Percentiles rank a stretch among this genome's conserved stretches.
phyloP scores from a whole-genome alignment of 2,888 invertebrate species.

The Clistopyga incitator region DNA sequence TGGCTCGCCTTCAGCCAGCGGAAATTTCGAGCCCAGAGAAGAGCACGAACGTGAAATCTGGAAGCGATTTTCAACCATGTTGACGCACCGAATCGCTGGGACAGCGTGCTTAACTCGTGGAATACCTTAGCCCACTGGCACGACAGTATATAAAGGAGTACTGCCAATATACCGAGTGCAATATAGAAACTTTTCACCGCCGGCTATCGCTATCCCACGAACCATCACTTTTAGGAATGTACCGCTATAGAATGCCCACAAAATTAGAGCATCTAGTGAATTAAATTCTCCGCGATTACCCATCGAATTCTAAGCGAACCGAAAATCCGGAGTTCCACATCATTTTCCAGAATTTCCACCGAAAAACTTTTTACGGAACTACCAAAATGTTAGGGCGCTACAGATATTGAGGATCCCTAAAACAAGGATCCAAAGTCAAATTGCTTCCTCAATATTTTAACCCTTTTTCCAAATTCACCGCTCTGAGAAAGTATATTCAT shows the following conservation, averaged over 20 bases:
- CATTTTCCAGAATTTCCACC: too few relatives aligned
- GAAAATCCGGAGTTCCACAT: not conserved
- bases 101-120: conserved; percentile 16
- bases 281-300: not conserved
- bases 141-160: not conserved
- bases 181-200: conserved; percentile 17
- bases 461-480: too few relatives aligned
- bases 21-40: conserved; percentile 32
- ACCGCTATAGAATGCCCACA: not conserved
- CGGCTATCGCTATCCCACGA: not conserved
- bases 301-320: not conserved
- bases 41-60: conserved; percentile 43
- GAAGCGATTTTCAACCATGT: conserved; percentile 55
- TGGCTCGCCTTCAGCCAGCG: conserved; percentile 29
- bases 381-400: too few relatives aligned
- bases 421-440: too few relatives aligned
- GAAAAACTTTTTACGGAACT: too few relatives aligned
- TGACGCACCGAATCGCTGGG: conserved; percentile 10
- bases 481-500: too few relatives aligned
- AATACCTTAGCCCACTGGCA: conserved; percentile 2
- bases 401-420: too few relatives aligned
- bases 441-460: too few relatives aligned
- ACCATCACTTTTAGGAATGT: conserved; percentile 12
- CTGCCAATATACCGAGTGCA: not conserved
- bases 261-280: not conserved